Evolutionary conservation across 2,888 invertebrate species (phyloP), one percentile per base, ranked within the genome.

Genomic region (Gandaritis pyraliata): DNA sequence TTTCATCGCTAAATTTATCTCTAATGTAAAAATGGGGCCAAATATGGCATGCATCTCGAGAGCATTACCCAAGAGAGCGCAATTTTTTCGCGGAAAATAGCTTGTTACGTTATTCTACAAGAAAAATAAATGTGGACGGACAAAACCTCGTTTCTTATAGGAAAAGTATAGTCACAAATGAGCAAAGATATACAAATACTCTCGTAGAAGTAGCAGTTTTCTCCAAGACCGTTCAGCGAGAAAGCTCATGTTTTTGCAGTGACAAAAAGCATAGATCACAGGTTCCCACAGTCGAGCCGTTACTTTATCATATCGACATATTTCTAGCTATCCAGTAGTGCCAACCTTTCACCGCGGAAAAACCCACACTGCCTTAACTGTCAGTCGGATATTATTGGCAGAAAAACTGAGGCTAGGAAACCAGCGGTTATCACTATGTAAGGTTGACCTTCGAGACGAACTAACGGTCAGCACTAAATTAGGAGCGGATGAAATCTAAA

Each of bases 321-420:
- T 86, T 88, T 87, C 90, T 78, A 87, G 82, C 78, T 78, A 83
- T 74, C 81, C 81, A 73, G 77, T 76, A 75, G 76, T 75, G 80
- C 76, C 87, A 88, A 88, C 90, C 90, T 91, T 91, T 91, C 91
- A 90, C 91, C 88, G 83, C 53, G 81, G 89, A 91, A 91, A 91
- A 91, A 91, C 90, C 87, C 67, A 89, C 87, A 82, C 85, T 82
- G 77, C 90, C 91, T 84, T 90, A 87, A 82, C 76, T 72, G 88
- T 78, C 80, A 67, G 72, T 80, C 72, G 76, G 84, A 86, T 87
- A 87, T 84, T 87, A 89, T 89, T 85, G 86, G 82, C 83, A 88
- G 88, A 90, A 90, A 90, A 90, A 88, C 83, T 80, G 60, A 80
- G 80, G 89, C 81, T 75, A 72, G 15, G 50, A 70, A 79, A 77